These are phyloP conservation scores for Psococerastis gibbosa DNA, from an alignment of 2,888 invertebrate species.

Conservation along the genomic window DNA sequence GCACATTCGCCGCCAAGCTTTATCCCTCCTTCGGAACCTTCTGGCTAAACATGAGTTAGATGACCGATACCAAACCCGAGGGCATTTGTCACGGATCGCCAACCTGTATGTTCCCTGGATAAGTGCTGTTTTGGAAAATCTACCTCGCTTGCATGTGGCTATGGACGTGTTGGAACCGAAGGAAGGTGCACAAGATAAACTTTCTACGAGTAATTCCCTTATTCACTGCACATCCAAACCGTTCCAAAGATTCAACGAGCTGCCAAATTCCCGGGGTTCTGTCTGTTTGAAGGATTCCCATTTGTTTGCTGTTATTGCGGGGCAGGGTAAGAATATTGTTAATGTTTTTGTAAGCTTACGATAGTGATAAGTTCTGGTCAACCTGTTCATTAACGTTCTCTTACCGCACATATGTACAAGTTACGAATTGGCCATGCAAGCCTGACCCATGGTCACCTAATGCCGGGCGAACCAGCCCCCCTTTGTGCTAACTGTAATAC, in stretches of 20 bases:
- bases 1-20: conserved; percentile 61
- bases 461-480: too few relatives aligned
- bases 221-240: conserved; percentile 27
- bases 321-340: conserved; percentile 31
- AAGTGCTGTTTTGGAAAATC: conserved; percentile 69
- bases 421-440: too few relatives aligned
- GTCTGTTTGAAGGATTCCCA: conserved; percentile 56
- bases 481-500: too few relatives aligned
- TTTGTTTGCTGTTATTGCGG: conserved; percentile 51
- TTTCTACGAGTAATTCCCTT: conserved; percentile 38
- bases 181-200: conserved; percentile 26
- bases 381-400: too few relatives aligned
- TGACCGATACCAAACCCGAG: conserved; percentile 66
- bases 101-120: conserved; percentile 84
- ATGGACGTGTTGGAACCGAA: too few relatives aligned
- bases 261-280: conserved; percentile 42
- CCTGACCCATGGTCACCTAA: too few relatives aligned
- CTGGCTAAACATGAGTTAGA: conserved; percentile 90
- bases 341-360: too few relatives aligned
- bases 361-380: too few relatives aligned
- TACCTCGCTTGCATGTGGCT: conserved; percentile 34
- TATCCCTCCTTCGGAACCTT: conserved; percentile 63
- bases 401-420: too few relatives aligned
- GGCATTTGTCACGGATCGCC: conserved; percentile 67
- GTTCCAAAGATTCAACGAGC: not conserved